Evolutionary conservation across 1,140 invertebrate species (phyloP).

Genomic region (Diachasmimorpha longicaudata): DNA sequence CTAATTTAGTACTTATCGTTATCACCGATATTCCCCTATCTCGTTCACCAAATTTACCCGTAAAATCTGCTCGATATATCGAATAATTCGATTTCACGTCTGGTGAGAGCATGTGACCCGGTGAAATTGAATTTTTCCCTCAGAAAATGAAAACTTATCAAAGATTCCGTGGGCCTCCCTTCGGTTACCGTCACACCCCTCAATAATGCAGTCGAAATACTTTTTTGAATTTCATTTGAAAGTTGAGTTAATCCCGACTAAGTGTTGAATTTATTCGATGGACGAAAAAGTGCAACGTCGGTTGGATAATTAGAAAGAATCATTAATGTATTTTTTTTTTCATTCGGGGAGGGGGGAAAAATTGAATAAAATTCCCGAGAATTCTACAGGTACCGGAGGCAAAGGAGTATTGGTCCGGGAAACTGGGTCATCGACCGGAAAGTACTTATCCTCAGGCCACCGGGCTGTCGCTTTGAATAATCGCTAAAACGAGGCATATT

Average conservation of each 20-base stretch:
- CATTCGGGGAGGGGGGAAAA: not conserved
- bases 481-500: constrained; percentile 31
- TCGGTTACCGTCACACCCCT: not conserved
- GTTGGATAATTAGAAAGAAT: not conserved
- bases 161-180: not conserved
- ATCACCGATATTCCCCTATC: not conserved
- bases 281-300: not conserved
- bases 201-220: not conserved
- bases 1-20: not conserved
- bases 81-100: not conserved
- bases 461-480: constrained; percentile 29
- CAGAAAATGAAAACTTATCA: not conserved
- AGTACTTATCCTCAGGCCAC: constrained; percentile 1
- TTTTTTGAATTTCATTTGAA: not conserved
- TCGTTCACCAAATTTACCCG: not conserved
- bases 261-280: not conserved
- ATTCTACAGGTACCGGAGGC: not conserved
- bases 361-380: not conserved
- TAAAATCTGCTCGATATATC: not conserved
- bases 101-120: not conserved
- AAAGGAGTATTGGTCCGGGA: not conserved
- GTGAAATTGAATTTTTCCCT: not conserved
- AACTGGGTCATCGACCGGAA: not conserved
- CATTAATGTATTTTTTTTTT: not conserved
- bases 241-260: not conserved